Evolutionary conservation across 2,797 vertebrate species (phyloP).

Genomic region (Hippoglossus hippoglossus): DNA sequence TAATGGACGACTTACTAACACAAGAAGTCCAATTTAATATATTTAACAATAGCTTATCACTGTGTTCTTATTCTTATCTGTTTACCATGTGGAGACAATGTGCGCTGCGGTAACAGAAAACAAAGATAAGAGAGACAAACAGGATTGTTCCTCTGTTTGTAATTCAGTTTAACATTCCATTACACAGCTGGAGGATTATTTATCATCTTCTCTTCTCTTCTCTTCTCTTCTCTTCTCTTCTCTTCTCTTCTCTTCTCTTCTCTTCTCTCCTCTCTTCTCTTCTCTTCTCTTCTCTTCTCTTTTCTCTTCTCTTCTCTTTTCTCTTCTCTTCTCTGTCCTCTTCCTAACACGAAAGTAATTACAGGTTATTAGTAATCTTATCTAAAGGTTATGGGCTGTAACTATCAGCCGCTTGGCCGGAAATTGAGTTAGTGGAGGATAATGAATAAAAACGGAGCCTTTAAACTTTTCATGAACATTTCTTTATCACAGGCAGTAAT

Average conservation of each 20-base stretch:
- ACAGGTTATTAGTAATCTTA: slow-evolving; percentile 75
- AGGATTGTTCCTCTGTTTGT: slow-evolving; percentile 51
- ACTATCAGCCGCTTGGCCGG: slow-evolving; percentile 57
- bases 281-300: slow-evolving; percentile 14
- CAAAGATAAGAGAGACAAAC: slow-evolving; percentile 53
- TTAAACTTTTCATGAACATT: slow-evolving; percentile 35
- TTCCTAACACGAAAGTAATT: slow-evolving; percentile 59
- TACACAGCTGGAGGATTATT: slow-evolving; percentile 35
- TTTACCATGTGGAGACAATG: slow-evolving; percentile 50
- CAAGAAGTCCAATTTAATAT: slow-evolving; percentile 8
- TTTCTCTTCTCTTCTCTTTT: slow-evolving; percentile 15
- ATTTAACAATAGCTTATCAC: slow-evolving; percentile 40
- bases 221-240: slow-evolving; percentile 15
- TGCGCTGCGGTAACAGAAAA: slow-evolving; percentile 39
- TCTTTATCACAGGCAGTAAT: slow-evolving; percentile 31
- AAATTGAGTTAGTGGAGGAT: slow-evolving; percentile 62
- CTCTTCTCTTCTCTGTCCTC: slow-evolving; percentile 22
- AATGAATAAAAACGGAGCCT: slow-evolving; percentile 56
- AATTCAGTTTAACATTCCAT: slow-evolving; percentile 49
- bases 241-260: slow-evolving; percentile 14
- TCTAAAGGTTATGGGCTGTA: slow-evolving; percentile 69
- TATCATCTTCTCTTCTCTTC: slow-evolving; percentile 20
- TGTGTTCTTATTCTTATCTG: slow-evolving; percentile 42
- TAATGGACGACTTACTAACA: slow-evolving; percentile 15
- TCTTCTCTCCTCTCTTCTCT: slow-evolving; percentile 12